These are phyloP conservation scores for Gavialis gangeticus DNA, from an alignment of 2,113 vertebrate species.

Conservation along the genomic window DNA sequence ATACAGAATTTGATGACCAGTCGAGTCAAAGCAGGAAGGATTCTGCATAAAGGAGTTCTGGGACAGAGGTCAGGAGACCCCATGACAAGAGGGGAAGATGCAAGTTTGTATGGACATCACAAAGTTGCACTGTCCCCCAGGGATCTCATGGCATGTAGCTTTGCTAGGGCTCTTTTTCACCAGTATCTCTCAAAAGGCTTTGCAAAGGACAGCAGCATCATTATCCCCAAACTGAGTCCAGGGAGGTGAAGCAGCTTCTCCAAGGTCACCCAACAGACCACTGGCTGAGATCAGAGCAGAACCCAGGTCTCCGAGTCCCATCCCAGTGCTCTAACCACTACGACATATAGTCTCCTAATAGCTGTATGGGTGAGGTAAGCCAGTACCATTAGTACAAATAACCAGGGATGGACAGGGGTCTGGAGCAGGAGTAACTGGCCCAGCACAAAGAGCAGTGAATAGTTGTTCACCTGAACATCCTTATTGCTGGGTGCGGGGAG, in stretches of 20 bases:
- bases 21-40: neutral
- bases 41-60: neutral
- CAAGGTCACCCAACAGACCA: neutral
- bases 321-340: too few relatives aligned
- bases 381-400: neutral
- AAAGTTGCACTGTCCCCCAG: neutral
- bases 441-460: neutral
- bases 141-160: neutral
- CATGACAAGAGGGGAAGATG: neutral
- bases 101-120: neutral
- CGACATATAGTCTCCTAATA: neutral
- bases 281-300: neutral
- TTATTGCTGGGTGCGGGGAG: neutral
- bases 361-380: neutral
- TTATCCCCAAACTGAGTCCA: neutral
- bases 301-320: too few relatives aligned
- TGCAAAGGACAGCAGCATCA: neutral
- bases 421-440: too few relatives aligned
- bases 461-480: neutral
- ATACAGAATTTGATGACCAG: neutral
- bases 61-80: neutral
- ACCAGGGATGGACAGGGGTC: too few relatives aligned
- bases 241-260: too few relatives aligned
- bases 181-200: neutral
- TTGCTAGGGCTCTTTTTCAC: neutral